A percentile compares a stretch with the other conserved stretches of the same genome.
Conservation (phyloP, 2,797 vertebrate genomes). For the Lemur catta region DNA sequence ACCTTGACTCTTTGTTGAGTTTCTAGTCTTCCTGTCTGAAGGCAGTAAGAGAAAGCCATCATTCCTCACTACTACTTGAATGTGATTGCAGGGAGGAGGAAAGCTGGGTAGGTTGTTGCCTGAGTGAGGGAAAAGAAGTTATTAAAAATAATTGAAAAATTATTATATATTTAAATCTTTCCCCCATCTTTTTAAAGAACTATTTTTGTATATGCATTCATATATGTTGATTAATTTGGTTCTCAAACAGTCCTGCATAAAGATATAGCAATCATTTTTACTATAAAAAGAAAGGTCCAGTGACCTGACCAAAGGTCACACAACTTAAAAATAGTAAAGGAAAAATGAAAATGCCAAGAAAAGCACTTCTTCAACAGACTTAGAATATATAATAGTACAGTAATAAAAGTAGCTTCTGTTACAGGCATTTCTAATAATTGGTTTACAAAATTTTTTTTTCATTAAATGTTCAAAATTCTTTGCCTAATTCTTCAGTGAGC, state of each 20-base stretch:
- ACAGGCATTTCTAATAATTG: neutral
- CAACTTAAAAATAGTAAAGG: neutral
- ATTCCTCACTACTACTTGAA: neutral
- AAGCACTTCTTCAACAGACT: neutral
- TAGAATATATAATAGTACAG: neutral
- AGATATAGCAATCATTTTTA: neutral
- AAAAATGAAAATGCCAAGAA: conserved; percentile 9
- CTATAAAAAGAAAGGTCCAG: neutral
- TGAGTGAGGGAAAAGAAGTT: neutral
- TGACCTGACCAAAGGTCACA: neutral
- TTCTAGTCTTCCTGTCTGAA: neutral
- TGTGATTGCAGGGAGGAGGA: neutral
- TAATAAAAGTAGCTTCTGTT: neutral
- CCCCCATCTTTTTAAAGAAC: neutral
- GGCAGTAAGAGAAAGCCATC: neutral
- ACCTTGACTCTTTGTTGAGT: neutral
- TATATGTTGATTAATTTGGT: neutral
- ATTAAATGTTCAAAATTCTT: neutral
- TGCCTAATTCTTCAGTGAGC: neutral
- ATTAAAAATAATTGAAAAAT: neutral
- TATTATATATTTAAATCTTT: neutral
- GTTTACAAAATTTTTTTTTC: neutral
- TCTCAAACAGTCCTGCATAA: neutral
- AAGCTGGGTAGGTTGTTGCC: neutral
- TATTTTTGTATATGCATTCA: neutral